phyloP scores from a whole-genome alignment of 2,888 invertebrate species.

The Morpho deidamia region DNA sequence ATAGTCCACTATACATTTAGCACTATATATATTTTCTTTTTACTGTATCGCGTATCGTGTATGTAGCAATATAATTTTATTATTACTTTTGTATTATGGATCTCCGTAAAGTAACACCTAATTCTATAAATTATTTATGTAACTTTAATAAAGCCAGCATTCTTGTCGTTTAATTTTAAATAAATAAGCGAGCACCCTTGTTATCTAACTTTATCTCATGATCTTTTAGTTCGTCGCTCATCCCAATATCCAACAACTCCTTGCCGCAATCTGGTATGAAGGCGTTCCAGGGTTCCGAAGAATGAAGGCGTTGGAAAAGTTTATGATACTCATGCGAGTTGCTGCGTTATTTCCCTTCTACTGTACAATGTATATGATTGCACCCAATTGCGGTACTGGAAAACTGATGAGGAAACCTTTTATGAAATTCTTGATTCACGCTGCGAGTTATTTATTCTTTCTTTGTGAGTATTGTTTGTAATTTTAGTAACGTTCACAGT shows the following conservation, averaged over 20 bases:
- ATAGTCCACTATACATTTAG: no score
- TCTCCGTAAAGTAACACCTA: no score
- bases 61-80: no score
- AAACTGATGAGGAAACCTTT: slow-evolving; percentile 94
- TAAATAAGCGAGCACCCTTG: no score
- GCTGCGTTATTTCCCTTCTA: slow-evolving; percentile 93
- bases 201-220: background rate
- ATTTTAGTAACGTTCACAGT: no score
- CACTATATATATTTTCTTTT: no score
- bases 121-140: no score
- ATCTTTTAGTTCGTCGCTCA: slow-evolving; percentile 92
- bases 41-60: no score
- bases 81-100: no score
- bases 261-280: slow-evolving; percentile 96
- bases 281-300: slow-evolving; percentile 96
- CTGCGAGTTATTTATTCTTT: slow-evolving; percentile 95
- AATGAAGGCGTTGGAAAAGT: slow-evolving; percentile 85
- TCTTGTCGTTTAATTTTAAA: no score
- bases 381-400: slow-evolving; percentile 89
- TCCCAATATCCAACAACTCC: slow-evolving; percentile 94
- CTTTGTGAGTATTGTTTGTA: slow-evolving; percentile 89
- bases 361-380: slow-evolving; percentile 89
- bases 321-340: slow-evolving; percentile 85
- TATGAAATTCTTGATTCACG: slow-evolving; percentile 97
- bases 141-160: background rate